These are phyloP conservation scores for Lycia hirtaria DNA, from an alignment of 2,888 invertebrate genomes.

Conservation along the genomic window DNA sequence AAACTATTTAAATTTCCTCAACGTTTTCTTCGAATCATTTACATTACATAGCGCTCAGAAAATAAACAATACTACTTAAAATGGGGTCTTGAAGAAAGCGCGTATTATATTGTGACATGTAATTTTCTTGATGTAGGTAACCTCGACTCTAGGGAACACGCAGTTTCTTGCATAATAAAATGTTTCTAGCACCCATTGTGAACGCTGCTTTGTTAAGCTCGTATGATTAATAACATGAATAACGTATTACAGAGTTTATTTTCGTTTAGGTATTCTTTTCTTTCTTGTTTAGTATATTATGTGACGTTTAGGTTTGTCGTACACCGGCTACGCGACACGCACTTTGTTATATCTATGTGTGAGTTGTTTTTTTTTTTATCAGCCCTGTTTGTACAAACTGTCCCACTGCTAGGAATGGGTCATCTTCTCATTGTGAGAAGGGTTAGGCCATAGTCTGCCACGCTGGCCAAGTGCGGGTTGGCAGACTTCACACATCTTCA, in stretches of 20 bases:
- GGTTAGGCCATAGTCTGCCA: too few relatives aligned
- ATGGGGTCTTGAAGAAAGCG: constrained; percentile 9
- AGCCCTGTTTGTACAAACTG: too few relatives aligned
- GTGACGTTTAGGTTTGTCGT: too few relatives aligned
- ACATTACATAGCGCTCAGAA: background rate
- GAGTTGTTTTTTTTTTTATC: too few relatives aligned
- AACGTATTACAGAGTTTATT: background rate
- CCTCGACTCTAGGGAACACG: constrained; percentile 20
- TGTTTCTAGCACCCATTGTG: constrained; percentile 20
- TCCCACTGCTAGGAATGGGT: too few relatives aligned
- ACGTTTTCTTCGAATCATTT: background rate
- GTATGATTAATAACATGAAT: constrained; percentile 2
- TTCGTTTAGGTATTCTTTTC: background rate
- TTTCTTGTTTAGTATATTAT: background rate
- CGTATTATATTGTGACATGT: constrained; percentile 28
- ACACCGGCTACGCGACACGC: too few relatives aligned
- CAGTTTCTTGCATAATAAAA: constrained; percentile 27
- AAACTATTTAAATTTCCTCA: background rate
- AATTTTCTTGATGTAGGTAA: constrained; percentile 30
- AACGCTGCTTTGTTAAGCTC: constrained; percentile 7
- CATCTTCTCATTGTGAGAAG: too few relatives aligned
- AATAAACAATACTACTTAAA: constrained; percentile 15
- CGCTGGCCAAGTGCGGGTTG: too few relatives aligned
- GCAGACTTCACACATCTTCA: too few relatives aligned
- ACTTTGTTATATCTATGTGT: too few relatives aligned